Conservation (phyloP, 1,140 invertebrate species). For the Ooceraea biroi region DNA sequence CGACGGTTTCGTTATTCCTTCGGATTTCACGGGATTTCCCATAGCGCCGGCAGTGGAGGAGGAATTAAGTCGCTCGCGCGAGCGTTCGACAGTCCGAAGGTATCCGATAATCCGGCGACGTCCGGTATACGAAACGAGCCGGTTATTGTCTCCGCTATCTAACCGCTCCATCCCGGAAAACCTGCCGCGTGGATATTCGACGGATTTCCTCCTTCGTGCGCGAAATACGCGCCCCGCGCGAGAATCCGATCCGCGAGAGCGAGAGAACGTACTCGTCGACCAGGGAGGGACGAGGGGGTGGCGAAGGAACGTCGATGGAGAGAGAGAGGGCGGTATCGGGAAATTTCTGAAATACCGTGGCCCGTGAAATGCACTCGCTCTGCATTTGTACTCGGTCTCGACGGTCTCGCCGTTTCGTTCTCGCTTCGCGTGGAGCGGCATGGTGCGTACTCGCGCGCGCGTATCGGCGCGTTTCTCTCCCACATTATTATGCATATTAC, state of each 20-base stretch:
- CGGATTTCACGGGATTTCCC: constrained; percentile 31
- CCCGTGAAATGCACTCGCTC: constrained; percentile 74
- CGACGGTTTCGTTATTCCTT: constrained; percentile 44
- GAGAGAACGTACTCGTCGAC: constrained; percentile 4
- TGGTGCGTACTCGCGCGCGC: background rate
- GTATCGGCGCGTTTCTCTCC: background rate
- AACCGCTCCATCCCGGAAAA: constrained; percentile 42
- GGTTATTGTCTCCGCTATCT: constrained; percentile 64
- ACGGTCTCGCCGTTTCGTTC: constrained; percentile 7
- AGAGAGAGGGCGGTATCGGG: constrained; percentile 67
- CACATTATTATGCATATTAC: constrained; percentile 11
- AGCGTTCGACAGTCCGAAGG: background rate
- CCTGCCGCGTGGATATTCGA: constrained; percentile 33
- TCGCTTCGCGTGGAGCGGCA: background rate
- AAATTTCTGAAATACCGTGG: constrained; percentile 76
- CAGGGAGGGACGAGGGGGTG: background rate
- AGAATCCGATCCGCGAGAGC: constrained; percentile 37
- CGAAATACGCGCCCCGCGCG: constrained; percentile 34
- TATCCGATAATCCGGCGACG: constrained; percentile 44
- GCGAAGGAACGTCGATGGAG: constrained; percentile 62
- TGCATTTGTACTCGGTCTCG: constrained; percentile 65
- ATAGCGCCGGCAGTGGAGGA: background rate
- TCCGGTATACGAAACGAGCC: constrained; percentile 53
- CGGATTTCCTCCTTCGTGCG: constrained; percentile 38
- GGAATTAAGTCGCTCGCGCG: constrained; percentile 45